These are phyloP conservation scores for Pocillopora verrucosa DNA, from an alignment of 64 coral and sea anemone genomes.

Conservation along the genomic window DNA sequence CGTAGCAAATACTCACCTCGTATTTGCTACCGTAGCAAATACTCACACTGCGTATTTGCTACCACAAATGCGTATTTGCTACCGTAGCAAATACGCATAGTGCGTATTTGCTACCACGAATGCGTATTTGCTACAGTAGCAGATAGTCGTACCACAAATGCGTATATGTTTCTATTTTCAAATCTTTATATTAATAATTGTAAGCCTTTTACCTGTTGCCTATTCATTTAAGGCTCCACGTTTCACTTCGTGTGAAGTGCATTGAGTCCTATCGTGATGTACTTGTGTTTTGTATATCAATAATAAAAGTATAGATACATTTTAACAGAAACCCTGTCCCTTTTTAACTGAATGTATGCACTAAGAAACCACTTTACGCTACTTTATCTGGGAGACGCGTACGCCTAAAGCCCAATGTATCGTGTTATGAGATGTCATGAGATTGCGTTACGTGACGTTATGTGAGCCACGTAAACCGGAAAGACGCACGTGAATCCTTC, in stretches of 20 bases:
- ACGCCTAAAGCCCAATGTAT: neutral
- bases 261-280: too few relatives aligned
- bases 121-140: too few relatives aligned
- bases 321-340: neutral
- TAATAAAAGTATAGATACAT: neutral
- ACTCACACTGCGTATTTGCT: constrained; percentile 13
- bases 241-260: too few relatives aligned
- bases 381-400: neutral
- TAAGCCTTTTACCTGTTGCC: too few relatives aligned
- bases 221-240: too few relatives aligned
- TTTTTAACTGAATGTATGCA: neutral
- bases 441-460: neutral
- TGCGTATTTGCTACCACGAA: constrained; percentile 9
- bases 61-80: constrained; percentile 23
- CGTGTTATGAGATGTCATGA: neutral
- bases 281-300: too few relatives aligned
- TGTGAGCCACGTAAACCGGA: too few relatives aligned
- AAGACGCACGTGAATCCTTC: neutral
- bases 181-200: too few relatives aligned
- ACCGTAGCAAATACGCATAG: too few relatives aligned
- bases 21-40: constrained; percentile 20
- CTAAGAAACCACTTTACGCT: neutral
- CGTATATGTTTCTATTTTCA: too few relatives aligned
- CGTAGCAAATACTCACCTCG: too few relatives aligned
- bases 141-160: too few relatives aligned